A percentile compares a stretch with the other conserved stretches of the same genome.
phyloP scores from a whole-genome alignment of 2,797 vertebrate species.

The Holocentrus rufus region DNA sequence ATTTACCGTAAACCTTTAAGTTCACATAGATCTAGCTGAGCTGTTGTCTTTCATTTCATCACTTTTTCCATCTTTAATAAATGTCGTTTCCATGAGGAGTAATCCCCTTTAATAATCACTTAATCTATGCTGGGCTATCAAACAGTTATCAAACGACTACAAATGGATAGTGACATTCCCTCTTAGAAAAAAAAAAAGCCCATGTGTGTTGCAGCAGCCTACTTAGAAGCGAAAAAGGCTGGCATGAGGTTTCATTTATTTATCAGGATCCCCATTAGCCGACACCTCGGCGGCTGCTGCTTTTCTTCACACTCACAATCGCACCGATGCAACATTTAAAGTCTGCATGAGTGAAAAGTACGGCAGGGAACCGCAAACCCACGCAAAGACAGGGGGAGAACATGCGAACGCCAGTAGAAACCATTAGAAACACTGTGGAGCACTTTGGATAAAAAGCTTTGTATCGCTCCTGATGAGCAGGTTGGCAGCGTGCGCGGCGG shows the following conservation, averaged over 20 bases:
- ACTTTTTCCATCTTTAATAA: background rate
- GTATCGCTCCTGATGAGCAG: constrained; percentile 33
- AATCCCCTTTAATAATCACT: background rate
- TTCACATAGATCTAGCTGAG: background rate
- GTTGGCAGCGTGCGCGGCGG: constrained; percentile 50
- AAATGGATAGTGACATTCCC: no score
- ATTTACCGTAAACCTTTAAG: no score
- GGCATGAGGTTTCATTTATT: constrained; percentile 39
- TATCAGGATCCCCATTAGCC: constrained; percentile 29
- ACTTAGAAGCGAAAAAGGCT: constrained; percentile 8
- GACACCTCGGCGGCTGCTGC: constrained; percentile 9
- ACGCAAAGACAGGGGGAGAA: constrained; percentile 5
- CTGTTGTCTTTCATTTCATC: background rate
- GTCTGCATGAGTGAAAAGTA: constrained; percentile 10
- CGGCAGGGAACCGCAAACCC: constrained; percentile 10
- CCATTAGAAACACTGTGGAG: background rate
- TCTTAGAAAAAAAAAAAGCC: no score
- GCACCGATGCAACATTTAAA: constrained; percentile 32
- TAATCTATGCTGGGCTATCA: background rate
- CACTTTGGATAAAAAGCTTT: background rate
- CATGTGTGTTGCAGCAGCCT: constrained; percentile 2
- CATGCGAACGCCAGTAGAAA: constrained; percentile 18
- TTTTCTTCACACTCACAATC: constrained; percentile 1
- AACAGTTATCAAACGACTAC: constrained; percentile 12
- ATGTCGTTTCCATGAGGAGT: background rate